Base-by-base conservation (phyloP, 37 sponge, comb jelly and placozoan genomes). In the Cladorhizidae sp. region DNA sequence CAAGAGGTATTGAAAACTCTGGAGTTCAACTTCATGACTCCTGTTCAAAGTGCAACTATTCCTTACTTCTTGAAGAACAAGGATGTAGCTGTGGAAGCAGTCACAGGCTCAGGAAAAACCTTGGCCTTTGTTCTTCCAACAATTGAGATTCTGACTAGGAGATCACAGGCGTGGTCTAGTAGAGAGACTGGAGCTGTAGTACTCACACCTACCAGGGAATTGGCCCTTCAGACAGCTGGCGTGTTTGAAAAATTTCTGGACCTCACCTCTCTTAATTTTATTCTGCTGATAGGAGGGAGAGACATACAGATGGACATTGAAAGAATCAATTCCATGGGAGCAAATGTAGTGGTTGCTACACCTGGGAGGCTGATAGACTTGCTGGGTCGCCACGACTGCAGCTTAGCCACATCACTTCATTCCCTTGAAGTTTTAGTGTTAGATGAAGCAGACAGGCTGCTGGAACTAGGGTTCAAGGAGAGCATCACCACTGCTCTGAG, bases 1-100 rank as follows among this genome's bases (percentile, higher is more conserved):
- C 38, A 76, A 1, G 18, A 29, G 1, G 82, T 23, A 14, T 1
- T 93, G 7, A 31, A 32, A 29, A 22, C 1, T 5, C 26, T 76
- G 15, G 83, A 79, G 0, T 93, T 88, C 55, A 12, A 39, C 36
- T 67, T 31, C 45, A 81, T 82, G 79, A 88, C 93, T 17, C 86
- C 93, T 51, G 93, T 93, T n/a, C 90, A 97, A 83, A 74, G 83
- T 20, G 68, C 90, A 15, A 82, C 85, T 39, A 90, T 97, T 22
- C 98, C 98, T 50, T 89, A 81, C 23, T 86, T 97, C 57, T 85
- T 94, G 36, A 67, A 70, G 7, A 87, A 90, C 65, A 97, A 97
- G 65, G 98, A 97, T 78, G 93, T 97, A 31, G 95, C 93, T 28
- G 98, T 94, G 57, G 95, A 97, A 80, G 98, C 98, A 28, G 93